Conservation (phyloP, 2,888 invertebrate species). For the Meta bourneti region DNA sequence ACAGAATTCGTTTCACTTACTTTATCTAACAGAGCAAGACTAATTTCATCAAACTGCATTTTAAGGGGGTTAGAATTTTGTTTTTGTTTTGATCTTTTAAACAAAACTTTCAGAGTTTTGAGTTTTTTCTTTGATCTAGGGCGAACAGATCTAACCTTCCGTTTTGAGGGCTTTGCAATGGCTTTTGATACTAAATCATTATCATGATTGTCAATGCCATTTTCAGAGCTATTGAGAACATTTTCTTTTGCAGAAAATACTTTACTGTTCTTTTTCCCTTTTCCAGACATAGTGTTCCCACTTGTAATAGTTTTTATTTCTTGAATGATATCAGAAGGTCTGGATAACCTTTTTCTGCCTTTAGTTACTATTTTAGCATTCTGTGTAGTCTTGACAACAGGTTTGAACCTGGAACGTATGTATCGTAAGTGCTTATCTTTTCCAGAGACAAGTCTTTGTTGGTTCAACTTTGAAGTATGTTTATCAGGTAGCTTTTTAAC, state of each 20-base stretch:
- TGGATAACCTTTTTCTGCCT: constrained; percentile 11
- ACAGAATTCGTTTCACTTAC: constrained; percentile 41
- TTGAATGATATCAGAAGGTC: constrained; percentile 44
- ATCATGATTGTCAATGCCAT: not conserved
- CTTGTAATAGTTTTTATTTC: constrained; percentile 65
- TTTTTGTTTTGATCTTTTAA: constrained; percentile 44
- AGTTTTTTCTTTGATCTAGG: constrained; percentile 40
- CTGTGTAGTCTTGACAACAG: not conserved
- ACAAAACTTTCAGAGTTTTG: constrained; percentile 61
- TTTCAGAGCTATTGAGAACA: not conserved
- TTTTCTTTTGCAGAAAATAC: constrained; percentile 19
- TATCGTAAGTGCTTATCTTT: not conserved
- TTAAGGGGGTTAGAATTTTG: not conserved
- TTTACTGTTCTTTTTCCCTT: constrained; percentile 12
- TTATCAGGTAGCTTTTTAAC: not conserved
- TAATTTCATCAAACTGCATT: constrained; percentile 20
- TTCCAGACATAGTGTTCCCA: constrained; percentile 1
- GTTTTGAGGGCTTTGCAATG: not conserved
- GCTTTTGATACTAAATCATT: constrained; percentile 26
- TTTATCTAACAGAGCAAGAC: constrained; percentile 21
- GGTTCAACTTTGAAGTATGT: not conserved
- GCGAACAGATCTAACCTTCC: constrained; percentile 16
- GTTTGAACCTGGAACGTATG: constrained; percentile 11
- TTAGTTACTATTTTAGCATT: not conserved
- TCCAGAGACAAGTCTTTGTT: not conserved